Evolutionary conservation across 2,888 invertebrate species (phyloP), one percentile per base, ranked within the genome.

Genomic region (Seira musarum): DNA sequence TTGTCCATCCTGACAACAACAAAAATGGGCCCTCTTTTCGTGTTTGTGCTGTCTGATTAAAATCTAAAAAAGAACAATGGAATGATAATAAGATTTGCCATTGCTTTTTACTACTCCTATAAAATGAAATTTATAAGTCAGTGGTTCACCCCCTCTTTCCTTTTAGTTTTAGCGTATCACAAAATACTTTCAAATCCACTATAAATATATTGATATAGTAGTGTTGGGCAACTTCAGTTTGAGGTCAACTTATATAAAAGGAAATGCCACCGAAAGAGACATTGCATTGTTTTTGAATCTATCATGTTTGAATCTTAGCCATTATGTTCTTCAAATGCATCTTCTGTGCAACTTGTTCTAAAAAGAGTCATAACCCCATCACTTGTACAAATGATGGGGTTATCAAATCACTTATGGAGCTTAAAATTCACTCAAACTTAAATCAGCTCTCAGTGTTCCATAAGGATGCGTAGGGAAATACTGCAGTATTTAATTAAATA

Each of bases 1-100:
- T n/a, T n/a, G n/a, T 40, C 40, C 13, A 40, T 40, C 5, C 13
- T 40, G 6, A 13, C 40, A 40, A 40, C 13, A 8, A 40, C 40
- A 40, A 30, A 68, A 64, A 69, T 61, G 57, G 61, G 21, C 61
- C 69, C 40, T 40, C 40, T 40, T 40, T 40, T 64, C 68, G 68
- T 68, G 75, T 76, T 68, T 68, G 53, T 46, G 64, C n/a, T 30
- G 69, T 46, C 53, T 76, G 76, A 76, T 76, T 76, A 76, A 76
- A 76, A 76, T 69, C 63, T 69, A 46, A 30, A 22, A 63, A 30
- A 64, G 68, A 76, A 76, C 76, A 75, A 76, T 69, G 49, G 76
- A 49, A 76, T 76, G 76, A 21, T 76, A 76, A 76, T 76, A 68
- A 76, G 76, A 76, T 76, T n/a, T 40, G 40, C 40, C 40, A 8